phyloP scores from a whole-genome alignment of 2,888 invertebrate genomes.

The Drosophila histrio region DNA sequence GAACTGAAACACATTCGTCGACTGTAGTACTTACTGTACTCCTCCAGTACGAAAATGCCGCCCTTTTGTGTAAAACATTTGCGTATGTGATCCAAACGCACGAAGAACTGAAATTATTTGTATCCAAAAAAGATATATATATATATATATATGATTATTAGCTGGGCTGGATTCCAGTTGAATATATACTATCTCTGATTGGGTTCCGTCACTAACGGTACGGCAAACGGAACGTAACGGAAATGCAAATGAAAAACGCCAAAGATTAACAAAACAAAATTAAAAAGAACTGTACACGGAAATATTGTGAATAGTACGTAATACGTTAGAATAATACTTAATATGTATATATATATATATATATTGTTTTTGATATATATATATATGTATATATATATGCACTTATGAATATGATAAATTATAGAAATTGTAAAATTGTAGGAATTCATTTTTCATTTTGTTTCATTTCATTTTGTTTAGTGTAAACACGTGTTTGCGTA shows the following conservation, averaged over 20 bases:
- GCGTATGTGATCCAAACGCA: slow-evolving; percentile 98
- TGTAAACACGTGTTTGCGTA: slow-evolving; percentile 21
- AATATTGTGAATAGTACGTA: slow-evolving; percentile 23
- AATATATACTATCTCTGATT: neutral
- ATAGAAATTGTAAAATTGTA: slow-evolving; percentile 17
- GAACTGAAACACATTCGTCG: neutral
- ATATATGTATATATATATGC: neutral
- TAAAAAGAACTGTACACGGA: slow-evolving; percentile 20
- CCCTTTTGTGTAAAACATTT: slow-evolving; percentile 99
- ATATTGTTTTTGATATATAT: slow-evolving; percentile 2
- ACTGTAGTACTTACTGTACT: slow-evolving; percentile 95
- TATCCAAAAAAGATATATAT: neutral
- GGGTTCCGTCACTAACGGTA: slow-evolving; percentile 27
- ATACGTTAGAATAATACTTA: slow-evolving; percentile 6
- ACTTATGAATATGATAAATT: slow-evolving; percentile 18
- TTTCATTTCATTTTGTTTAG: slow-evolving; percentile 27
- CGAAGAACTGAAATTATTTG: slow-evolving; percentile 95
- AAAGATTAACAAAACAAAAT: slow-evolving; percentile 7
- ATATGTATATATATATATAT: slow-evolving; percentile 11
- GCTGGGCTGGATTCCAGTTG: slow-evolving; percentile 8
- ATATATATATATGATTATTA: slow-evolving; percentile 14
- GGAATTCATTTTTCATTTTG: slow-evolving; percentile 10
- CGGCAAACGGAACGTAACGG: slow-evolving; percentile 35
- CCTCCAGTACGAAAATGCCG: slow-evolving; percentile 99
- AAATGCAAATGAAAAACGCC: slow-evolving; percentile 34